These are phyloP conservation scores for Todiramphus chloris DNA, from an alignment of 2,113 vertebrate species.

Conservation along the genomic window DNA sequence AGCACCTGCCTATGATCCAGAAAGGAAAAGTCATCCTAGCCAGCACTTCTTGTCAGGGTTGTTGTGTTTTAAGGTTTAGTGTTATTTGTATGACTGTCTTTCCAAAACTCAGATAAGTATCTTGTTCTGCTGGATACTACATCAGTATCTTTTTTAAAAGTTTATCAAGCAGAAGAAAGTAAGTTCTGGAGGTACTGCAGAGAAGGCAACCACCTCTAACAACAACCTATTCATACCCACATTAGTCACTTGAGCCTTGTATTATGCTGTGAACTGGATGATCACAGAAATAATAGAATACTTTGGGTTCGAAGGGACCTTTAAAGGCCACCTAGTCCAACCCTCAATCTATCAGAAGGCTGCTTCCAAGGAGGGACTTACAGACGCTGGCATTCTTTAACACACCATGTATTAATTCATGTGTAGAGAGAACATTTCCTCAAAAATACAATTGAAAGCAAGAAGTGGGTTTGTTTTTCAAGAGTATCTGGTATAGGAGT, in stretches of 20 bases:
- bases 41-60: background rate
- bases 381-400: background rate
- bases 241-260: rapidly evolving
- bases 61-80: background rate
- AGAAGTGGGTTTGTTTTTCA: background rate
- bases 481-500: background rate
- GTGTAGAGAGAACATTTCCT: background rate
- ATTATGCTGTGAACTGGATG: background rate
- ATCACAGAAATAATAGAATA: background rate
- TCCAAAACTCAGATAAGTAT: background rate
- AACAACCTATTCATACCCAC: background rate
- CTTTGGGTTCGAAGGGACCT: background rate
- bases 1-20: conserved; percentile 2
- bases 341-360: background rate
- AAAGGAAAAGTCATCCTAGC: background rate
- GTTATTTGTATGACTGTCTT: background rate
- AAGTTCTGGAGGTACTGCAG: background rate
- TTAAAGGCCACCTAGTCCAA: background rate
- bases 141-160: background rate
- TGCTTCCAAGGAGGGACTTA: background rate
- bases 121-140: background rate
- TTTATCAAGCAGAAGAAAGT: background rate
- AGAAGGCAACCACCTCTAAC: background rate
- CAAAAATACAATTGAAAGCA: background rate
- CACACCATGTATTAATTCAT: rapidly evolving